A percentile compares a stretch with the other conserved stretches of the same genome.
Evolutionary conservation across 2,888 invertebrate genomes (phyloP).

Genomic region (Hemicrepidius hirtus): DNA sequence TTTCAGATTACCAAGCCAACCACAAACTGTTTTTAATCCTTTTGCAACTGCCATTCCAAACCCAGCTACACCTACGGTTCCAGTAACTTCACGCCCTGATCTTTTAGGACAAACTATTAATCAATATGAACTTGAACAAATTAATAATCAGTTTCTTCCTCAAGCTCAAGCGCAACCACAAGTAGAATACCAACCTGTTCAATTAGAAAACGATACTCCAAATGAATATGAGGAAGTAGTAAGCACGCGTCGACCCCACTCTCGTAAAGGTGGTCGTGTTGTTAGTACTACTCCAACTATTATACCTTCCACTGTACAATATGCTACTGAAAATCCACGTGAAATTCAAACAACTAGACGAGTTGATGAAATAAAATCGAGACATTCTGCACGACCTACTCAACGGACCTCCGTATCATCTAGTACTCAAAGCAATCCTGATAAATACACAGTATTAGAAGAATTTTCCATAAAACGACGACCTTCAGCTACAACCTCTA

Average conservation of each 20-base stretch:
- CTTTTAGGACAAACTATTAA: slow-evolving; percentile 51
- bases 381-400: slow-evolving; percentile 22
- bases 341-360: not conserved
- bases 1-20: slow-evolving; percentile 18
- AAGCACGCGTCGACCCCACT: slow-evolving; percentile 1
- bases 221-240: not conserved
- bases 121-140: slow-evolving; percentile 58
- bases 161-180: slow-evolving; percentile 38
- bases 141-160: slow-evolving; percentile 54
- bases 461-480: slow-evolving; percentile 61
- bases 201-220: not conserved
- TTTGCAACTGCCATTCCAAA: slow-evolving; percentile 3
- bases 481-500: slow-evolving; percentile 43
- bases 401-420: slow-evolving; percentile 32
- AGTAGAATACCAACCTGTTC: slow-evolving; percentile 6
- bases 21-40: slow-evolving; percentile 33
- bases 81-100: slow-evolving; percentile 23
- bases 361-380: not conserved
- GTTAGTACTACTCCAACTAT: slow-evolving; percentile 29
- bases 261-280: slow-evolving; percentile 9
- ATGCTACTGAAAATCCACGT: not conserved
- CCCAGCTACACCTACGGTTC: not conserved
- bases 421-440: slow-evolving; percentile 40
- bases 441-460: slow-evolving; percentile 66
- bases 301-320: slow-evolving; percentile 27